Evolutionary conservation across 2,113 vertebrate genomes (phyloP).

Genomic region (Garra rufa): DNA sequence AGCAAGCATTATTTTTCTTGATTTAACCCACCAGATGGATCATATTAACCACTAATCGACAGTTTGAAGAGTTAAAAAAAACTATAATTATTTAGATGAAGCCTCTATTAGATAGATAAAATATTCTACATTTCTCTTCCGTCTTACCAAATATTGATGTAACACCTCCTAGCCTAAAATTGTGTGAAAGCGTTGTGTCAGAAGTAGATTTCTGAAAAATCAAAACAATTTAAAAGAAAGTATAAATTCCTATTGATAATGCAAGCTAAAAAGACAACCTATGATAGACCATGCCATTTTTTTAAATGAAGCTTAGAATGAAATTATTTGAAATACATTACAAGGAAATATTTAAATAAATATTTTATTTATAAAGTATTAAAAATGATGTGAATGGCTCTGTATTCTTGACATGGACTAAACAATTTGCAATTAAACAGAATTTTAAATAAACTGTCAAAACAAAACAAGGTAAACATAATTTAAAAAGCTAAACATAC

Average conservation of each 20-base stretch:
- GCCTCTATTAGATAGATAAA: neutral
- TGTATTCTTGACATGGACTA: neutral
- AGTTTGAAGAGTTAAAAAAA: too few species aligned
- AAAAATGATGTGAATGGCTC: slow-evolving; percentile 17
- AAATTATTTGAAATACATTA: slow-evolving; percentile 16
- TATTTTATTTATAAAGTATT: slow-evolving; percentile 30
- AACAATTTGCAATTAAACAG: neutral
- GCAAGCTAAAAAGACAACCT: neutral
- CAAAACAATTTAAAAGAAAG: neutral
- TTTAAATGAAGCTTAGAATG: neutral
- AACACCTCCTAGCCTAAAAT: neutral
- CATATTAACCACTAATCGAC: too few species aligned
- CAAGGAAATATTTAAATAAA: neutral
- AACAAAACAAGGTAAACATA: neutral
- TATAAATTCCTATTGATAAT: neutral
- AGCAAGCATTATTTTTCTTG: neutral
- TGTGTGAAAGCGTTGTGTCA: neutral
- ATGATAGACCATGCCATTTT: neutral
- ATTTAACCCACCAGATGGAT: neutral
- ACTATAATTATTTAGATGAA: too few species aligned
- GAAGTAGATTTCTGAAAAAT: neutral
- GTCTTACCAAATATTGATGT: neutral
- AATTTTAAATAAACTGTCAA: neutral
- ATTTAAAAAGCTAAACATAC: too few species aligned
- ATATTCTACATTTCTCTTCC: neutral